Conservation (phyloP, 2,113 vertebrate species). For the Tylochromis polylepis region DNA sequence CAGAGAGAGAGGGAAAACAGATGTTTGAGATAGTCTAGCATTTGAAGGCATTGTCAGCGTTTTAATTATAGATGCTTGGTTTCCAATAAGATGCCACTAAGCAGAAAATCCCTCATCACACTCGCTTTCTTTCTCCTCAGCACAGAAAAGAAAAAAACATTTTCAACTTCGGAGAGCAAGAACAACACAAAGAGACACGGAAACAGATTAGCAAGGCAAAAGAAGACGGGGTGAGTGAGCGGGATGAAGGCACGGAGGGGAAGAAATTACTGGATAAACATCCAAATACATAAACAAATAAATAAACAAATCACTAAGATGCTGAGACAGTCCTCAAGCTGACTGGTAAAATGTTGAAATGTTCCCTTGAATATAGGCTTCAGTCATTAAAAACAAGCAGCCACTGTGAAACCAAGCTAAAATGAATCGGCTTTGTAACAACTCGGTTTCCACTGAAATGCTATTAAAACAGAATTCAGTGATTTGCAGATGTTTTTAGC, state of each 20-base stretch:
- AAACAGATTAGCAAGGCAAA: background rate
- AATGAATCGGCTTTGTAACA: background rate
- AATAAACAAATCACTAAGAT: background rate
- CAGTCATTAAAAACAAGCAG: background rate
- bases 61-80: conserved; percentile 15
- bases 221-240: background rate
- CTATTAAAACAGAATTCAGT: background rate
- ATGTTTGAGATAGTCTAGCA: background rate
- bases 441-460: background rate
- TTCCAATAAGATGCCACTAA: conserved; percentile 21
- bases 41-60: background rate
- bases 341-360: background rate
- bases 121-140: background rate
- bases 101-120: conserved; percentile 36
- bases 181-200: background rate
- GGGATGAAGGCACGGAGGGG: background rate
- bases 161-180: background rate
- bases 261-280: background rate
- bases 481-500: background rate
- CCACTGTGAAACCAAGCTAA: background rate
- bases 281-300: background rate
- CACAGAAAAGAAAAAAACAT: background rate
- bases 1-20: background rate
- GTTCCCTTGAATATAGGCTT: background rate
- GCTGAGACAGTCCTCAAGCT: background rate